Evolutionary conservation across 2,888 invertebrate genomes (phyloP).

Genomic region (Phragmatobia fuliginosa): DNA sequence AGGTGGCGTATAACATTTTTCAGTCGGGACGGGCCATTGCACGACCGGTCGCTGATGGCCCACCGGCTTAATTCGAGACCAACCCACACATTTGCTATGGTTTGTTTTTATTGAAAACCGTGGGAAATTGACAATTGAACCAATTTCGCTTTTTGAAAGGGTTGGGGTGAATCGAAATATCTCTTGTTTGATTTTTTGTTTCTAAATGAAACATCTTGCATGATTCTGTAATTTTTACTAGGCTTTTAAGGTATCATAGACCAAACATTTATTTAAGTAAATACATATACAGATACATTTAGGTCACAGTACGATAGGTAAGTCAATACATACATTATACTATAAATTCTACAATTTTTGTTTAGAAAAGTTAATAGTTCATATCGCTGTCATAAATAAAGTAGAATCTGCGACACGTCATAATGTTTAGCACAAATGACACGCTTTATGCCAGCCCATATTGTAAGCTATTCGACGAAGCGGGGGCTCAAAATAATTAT

Average conservation of each 20-base stretch:
- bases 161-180: conserved; percentile 28
- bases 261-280: not conserved
- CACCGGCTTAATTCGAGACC: conserved; percentile 77
- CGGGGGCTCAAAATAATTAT: conserved; percentile 81
- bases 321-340: not conserved
- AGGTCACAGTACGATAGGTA: not conserved
- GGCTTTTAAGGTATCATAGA: not conserved
- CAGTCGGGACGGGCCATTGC: conserved; percentile 72
- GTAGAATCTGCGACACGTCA: conserved; percentile 42
- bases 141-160: conserved; percentile 54
- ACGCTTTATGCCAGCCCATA: conserved; percentile 53
- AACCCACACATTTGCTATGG: conserved; percentile 72
- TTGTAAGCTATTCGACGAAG: conserved; percentile 67
- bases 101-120: conserved; percentile 80
- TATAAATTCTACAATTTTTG: conserved; percentile 6
- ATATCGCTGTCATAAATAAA: conserved; percentile 40
- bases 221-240: not conserved
- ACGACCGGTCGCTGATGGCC: conserved; percentile 57
- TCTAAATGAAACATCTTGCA: not conserved
- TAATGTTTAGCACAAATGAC: conserved; percentile 50
- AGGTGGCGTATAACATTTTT: conserved; percentile 87
- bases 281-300: not conserved
- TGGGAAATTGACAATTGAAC: conserved; percentile 61
- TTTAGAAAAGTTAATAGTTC: conserved; percentile 6
- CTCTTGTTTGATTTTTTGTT: conserved; percentile 21